Conservation (phyloP, 2,113 vertebrate genomes). For the Craseonycteris thonglongyai region DNA sequence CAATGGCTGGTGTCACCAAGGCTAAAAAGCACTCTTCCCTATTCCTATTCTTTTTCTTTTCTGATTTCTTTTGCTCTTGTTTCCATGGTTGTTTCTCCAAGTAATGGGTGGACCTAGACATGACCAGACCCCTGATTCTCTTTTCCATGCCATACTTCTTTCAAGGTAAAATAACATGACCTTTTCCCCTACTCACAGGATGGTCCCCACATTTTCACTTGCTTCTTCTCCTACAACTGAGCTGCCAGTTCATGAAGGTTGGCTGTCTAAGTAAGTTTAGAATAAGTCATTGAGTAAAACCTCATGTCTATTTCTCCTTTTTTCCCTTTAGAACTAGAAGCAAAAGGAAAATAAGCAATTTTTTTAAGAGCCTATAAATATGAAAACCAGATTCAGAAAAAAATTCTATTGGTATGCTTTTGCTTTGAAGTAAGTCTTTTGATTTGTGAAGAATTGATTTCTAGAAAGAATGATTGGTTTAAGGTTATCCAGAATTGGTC, state of each 20-base stretch:
- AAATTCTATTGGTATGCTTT: not conserved
- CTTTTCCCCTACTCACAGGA: not conserved
- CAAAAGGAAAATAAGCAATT: not conserved
- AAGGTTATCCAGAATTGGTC: slow-evolving; percentile 51
- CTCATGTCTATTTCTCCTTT: not conserved
- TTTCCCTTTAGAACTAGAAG: slow-evolving; percentile 12
- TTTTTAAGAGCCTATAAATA: not conserved
- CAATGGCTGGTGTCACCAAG: not conserved
- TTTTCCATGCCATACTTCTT: not conserved
- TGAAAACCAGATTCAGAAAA: not conserved
- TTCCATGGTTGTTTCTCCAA: not conserved
- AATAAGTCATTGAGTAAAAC: not conserved
- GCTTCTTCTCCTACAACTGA: not conserved
- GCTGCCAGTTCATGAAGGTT: not conserved
- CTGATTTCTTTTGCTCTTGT: not conserved
- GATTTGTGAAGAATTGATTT: slow-evolving; percentile 10
- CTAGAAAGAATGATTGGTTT: not conserved
- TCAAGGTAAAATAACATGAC: not conserved
- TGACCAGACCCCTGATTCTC: not conserved
- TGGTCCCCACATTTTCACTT: not conserved
- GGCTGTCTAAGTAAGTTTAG: not conserved
- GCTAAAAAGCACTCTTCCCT: not conserved
- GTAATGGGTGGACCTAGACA: not conserved
- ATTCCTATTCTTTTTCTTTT: not conserved
- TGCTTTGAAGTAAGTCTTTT: not conserved